A percentile compares a stretch with the other conserved stretches of the same genome.
Evolutionary conservation across 2,113 vertebrate species (phyloP).

Genomic region (Tragulus kanchil): DNA sequence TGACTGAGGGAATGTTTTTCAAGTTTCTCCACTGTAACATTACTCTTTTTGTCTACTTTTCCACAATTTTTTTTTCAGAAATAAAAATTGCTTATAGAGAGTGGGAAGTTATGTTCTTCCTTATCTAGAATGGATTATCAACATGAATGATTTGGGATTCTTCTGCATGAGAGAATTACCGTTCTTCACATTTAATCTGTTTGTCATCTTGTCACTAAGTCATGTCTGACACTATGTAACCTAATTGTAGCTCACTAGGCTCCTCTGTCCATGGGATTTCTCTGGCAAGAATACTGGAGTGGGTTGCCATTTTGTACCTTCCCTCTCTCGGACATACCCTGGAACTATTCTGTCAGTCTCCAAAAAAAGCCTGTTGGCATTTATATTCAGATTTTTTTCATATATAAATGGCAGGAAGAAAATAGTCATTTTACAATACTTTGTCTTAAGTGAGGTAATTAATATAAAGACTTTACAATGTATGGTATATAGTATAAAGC

Average conservation of each 20-base stretch:
- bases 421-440: slow-evolving; percentile 17
- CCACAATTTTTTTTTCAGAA: not conserved
- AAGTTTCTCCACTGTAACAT: not conserved
- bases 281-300: not conserved
- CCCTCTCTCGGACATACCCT: not conserved
- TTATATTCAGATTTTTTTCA: not conserved
- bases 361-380: not conserved
- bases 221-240: not conserved
- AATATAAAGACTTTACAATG: not conserved
- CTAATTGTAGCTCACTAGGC: not conserved
- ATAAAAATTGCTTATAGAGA: not conserved
- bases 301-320: not conserved
- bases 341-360: not conserved
- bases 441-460: slow-evolving; percentile 11
- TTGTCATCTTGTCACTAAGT: not conserved
- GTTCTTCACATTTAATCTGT: not conserved
- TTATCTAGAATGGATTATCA: not conserved
- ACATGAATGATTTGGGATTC: not conserved
- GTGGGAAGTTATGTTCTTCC: not conserved
- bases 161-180: not conserved
- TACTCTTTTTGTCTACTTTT: not conserved
- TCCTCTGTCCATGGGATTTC: not conserved
- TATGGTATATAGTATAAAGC: not conserved
- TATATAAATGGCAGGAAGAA: slow-evolving; percentile 23
- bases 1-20: not conserved